Percentiles rank a stretch among this genome's conserved stretches.
phyloP scores from a whole-genome alignment of 2,888 invertebrate genomes.

The Taenaris catops region DNA sequence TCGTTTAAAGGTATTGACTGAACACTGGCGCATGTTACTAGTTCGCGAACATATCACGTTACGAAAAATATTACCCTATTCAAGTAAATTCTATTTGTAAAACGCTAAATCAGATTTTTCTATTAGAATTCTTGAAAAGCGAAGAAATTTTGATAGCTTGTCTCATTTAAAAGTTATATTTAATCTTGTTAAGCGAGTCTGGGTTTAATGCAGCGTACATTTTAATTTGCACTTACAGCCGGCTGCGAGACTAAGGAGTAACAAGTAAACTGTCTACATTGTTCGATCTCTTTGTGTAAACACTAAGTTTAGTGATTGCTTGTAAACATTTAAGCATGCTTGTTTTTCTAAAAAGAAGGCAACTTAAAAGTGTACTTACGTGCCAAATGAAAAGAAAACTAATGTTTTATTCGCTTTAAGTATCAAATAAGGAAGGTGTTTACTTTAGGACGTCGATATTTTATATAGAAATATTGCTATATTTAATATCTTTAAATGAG shows the following conservation, averaged over 20 bases:
- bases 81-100: slow-evolving; percentile 2
- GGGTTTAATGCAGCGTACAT: slow-evolving; percentile 21
- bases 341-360: too few species aligned
- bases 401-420: too few species aligned
- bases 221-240: slow-evolving; percentile 27
- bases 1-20: too few species aligned
- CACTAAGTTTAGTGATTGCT: slow-evolving; percentile 8
- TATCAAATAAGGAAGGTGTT: too few species aligned
- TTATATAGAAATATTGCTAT: too few species aligned
- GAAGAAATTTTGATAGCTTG: slow-evolving; percentile 27
- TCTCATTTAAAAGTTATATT: slow-evolving; percentile 48
- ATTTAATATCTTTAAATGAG: too few species aligned
- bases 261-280: slow-evolving; percentile 27
- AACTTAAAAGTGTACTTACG: too few species aligned
- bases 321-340: slow-evolving; percentile 3
- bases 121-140: slow-evolving; percentile 1
- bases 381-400: too few species aligned
- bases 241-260: slow-evolving; percentile 20
- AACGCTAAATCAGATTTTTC: slow-evolving; percentile 9
- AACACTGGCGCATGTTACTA: too few species aligned
- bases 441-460: too few species aligned
- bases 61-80: too few species aligned
- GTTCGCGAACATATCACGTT: too few species aligned
- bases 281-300: slow-evolving; percentile 13
- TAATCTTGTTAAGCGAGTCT: slow-evolving; percentile 39